These are phyloP conservation scores for Tetranychus urticae DNA, from an alignment of 1,140 invertebrate species.

Conservation along the genomic window DNA sequence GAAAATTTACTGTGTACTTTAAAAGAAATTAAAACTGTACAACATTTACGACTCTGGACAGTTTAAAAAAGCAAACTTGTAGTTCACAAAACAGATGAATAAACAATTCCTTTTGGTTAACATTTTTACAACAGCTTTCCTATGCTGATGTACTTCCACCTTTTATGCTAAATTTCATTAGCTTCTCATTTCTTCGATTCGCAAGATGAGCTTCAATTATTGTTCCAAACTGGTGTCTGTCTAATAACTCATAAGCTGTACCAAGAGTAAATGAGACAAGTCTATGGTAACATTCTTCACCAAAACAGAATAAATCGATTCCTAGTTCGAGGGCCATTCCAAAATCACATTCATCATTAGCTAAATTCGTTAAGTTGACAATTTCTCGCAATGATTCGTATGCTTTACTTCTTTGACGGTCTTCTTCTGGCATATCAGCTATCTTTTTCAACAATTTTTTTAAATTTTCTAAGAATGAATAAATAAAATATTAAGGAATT, in stretches of 20 bases:
- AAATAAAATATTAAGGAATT: neutral
- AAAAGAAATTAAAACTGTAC: too few species aligned
- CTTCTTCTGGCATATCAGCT: neutral
- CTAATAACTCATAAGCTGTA: constrained; percentile 49
- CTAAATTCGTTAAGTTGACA: constrained; percentile 54
- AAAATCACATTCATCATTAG: constrained; percentile 80
- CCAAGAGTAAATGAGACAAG: constrained; percentile 36
- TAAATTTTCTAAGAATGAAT: neutral
- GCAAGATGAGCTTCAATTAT: constrained; percentile 30
- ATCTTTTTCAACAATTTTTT: neutral
- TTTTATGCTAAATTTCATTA: too few species aligned
- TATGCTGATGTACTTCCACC: too few species aligned
- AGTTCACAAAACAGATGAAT: too few species aligned
- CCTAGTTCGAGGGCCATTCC: constrained; percentile 70
- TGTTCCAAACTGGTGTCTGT: constrained; percentile 40
- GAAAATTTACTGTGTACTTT: too few species aligned
- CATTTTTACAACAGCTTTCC: too few species aligned
- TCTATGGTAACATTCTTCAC: constrained; percentile 37
- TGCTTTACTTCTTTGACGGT: neutral
- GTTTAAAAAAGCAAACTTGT: too few species aligned
- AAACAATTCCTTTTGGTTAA: too few species aligned
- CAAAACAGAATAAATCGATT: constrained; percentile 54
- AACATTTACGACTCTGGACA: too few species aligned
- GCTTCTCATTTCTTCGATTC: neutral
- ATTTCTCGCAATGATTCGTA: constrained; percentile 35